Evolutionary conservation across 2,888 invertebrate genomes (phyloP).

Genomic region (Flexamia atlantica): DNA sequence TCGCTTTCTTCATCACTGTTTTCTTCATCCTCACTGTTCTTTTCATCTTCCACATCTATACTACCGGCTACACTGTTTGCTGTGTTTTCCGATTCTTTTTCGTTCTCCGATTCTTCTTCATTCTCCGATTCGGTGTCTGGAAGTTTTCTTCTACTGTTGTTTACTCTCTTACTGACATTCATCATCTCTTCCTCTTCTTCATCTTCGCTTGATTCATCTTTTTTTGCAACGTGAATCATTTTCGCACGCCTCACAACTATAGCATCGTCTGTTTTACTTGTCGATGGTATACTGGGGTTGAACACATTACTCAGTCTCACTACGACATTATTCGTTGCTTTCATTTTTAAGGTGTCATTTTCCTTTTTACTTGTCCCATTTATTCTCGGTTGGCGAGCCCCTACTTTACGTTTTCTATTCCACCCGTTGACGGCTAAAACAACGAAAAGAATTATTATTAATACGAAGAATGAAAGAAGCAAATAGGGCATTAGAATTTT

Average conservation of each 20-base stretch:
- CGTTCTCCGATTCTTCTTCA: constrained; percentile 60
- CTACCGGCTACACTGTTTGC: constrained; percentile 12
- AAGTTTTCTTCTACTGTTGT: not conserved
- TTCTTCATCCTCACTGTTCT: constrained; percentile 70
- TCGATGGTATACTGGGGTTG: constrained; percentile 33
- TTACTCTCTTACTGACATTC: constrained; percentile 66
- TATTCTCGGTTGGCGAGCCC: constrained; percentile 11
- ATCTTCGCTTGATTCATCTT: constrained; percentile 43
- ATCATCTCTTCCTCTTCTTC: constrained; percentile 37
- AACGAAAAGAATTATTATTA: no score
- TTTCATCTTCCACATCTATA: constrained; percentile 72
- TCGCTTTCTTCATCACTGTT: constrained; percentile 70
- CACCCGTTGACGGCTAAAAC: constrained; percentile 40
- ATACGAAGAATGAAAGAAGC: no score
- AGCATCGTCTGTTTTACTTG: constrained; percentile 21
- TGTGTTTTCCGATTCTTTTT: no score
- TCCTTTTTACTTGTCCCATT: constrained; percentile 24
- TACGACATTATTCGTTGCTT: not conserved
- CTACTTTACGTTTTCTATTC: constrained; percentile 36
- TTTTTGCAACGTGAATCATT: constrained; percentile 47
- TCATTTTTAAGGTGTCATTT: constrained; percentile 14
- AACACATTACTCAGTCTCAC: constrained; percentile 16
- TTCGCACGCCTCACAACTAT: not conserved
- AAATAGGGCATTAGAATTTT: no score
- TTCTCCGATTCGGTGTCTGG: constrained; percentile 47